Evolutionary conservation across 2,113 vertebrate species (phyloP).

Genomic region (Chaenocephalus aceratus): DNA sequence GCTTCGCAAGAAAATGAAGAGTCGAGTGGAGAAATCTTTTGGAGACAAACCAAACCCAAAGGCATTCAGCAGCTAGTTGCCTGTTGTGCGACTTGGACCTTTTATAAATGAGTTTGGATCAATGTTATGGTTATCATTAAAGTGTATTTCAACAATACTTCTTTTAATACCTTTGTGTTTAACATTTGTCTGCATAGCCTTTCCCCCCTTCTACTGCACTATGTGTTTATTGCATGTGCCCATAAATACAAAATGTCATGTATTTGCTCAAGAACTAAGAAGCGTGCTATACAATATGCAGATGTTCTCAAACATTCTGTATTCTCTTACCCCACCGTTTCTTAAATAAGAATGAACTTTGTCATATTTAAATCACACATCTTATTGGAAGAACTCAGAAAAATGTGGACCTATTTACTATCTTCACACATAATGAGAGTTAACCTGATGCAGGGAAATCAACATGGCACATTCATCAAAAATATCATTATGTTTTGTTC

Average conservation of each 20-base stretch:
- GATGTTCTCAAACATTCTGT: background rate
- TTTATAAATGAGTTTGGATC: background rate
- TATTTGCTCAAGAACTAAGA: background rate
- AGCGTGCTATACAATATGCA: background rate
- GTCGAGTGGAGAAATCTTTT: constrained; percentile 3
- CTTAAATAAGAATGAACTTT: background rate
- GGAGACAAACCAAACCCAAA: constrained; percentile 31
- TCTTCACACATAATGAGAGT: background rate
- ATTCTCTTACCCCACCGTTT: background rate
- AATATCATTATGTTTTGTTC: constrained; percentile 9
- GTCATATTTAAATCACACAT: background rate
- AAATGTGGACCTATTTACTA: background rate
- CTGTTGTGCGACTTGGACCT: background rate
- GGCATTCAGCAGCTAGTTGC: background rate
- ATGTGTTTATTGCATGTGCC: background rate
- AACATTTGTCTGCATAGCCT: background rate
- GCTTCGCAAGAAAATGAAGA: no score
- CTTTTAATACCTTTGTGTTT: background rate
- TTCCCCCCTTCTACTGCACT: background rate
- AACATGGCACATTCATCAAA: background rate
- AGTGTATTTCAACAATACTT: background rate
- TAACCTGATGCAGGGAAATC: background rate
- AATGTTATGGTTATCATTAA: constrained; percentile 2
- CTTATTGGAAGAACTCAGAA: background rate
- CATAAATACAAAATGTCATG: background rate